Conservation (phyloP, 2,888 invertebrate species). For the Eustalomyia histrio region DNA sequence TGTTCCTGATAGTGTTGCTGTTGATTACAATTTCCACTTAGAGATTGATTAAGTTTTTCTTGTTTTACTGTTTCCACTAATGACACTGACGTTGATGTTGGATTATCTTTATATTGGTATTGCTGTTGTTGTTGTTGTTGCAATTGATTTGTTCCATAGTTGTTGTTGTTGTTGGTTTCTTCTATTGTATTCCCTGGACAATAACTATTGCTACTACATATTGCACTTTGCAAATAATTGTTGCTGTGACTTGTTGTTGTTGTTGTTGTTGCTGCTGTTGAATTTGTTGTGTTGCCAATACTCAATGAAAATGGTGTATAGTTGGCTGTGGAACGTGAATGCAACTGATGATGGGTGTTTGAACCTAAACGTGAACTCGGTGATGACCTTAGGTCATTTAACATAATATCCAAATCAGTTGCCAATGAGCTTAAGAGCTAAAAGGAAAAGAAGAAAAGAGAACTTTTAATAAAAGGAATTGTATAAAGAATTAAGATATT, state of each 20-base stretch:
- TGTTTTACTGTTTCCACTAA: slow-evolving; percentile 60
- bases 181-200: slow-evolving; percentile 60
- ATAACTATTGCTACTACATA: slow-evolving; percentile 67
- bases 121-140: slow-evolving; percentile 47
- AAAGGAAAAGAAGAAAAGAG: slow-evolving; percentile 72
- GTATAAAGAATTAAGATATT: too few species aligned
- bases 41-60: slow-evolving; percentile 56
- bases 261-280: neutral
- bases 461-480: neutral
- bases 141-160: slow-evolving; percentile 58
- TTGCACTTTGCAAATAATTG: slow-evolving; percentile 67
- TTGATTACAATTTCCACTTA: slow-evolving; percentile 68
- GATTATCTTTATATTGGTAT: slow-evolving; percentile 57
- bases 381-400: slow-evolving; percentile 89
- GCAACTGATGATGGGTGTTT: slow-evolving; percentile 60
- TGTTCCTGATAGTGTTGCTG: slow-evolving; percentile 58
- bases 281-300: slow-evolving; percentile 42
- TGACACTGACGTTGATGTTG: slow-evolving; percentile 66
- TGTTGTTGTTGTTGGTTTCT: slow-evolving; percentile 59
- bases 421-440: slow-evolving; percentile 91
- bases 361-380: slow-evolving; percentile 76
- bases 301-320: slow-evolving; percentile 60
- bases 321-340: slow-evolving; percentile 56
- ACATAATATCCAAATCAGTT: slow-evolving; percentile 91
- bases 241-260: slow-evolving; percentile 66